Percentiles rank a stretch among this genome's conserved stretches.
phyloP scores from a whole-genome alignment of 2,888 invertebrate species.

The Ophioninae sp. region DNA sequence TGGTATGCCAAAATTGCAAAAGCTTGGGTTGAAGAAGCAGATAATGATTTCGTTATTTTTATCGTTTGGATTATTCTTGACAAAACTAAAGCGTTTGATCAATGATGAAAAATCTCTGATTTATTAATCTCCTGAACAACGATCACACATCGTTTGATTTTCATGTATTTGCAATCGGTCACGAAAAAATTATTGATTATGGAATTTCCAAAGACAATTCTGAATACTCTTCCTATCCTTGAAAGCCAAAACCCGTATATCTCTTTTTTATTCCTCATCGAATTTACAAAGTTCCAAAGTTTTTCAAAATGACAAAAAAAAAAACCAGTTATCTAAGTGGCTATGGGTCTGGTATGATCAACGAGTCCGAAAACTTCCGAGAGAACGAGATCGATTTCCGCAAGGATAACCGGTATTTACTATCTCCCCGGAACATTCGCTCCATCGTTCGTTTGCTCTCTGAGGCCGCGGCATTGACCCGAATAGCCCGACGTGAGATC shows the following conservation, averaged over 20 bases:
- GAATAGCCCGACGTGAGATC: constrained; percentile 65
- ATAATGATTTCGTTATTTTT: background rate
- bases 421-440: constrained; percentile 61
- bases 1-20: background rate
- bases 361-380: constrained; percentile 44
- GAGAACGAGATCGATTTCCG: constrained; percentile 57
- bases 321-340: background rate
- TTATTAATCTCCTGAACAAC: no score
- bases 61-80: background rate
- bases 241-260: no score
- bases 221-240: no score
- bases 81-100: no score
- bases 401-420: constrained; percentile 73
- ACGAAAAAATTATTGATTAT: no score
- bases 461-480: constrained; percentile 78
- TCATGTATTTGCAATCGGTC: no score
- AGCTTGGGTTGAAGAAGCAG: background rate
- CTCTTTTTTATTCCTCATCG: background rate
- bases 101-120: no score
- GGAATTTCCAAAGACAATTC: no score
- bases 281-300: background rate
- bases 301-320: background rate
- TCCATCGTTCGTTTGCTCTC: constrained; percentile 54
- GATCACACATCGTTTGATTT: no score
- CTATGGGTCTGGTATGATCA: constrained; percentile 37